Conservation (phyloP, 1,140 invertebrate species). For the Drosophila parvula region DNA sequence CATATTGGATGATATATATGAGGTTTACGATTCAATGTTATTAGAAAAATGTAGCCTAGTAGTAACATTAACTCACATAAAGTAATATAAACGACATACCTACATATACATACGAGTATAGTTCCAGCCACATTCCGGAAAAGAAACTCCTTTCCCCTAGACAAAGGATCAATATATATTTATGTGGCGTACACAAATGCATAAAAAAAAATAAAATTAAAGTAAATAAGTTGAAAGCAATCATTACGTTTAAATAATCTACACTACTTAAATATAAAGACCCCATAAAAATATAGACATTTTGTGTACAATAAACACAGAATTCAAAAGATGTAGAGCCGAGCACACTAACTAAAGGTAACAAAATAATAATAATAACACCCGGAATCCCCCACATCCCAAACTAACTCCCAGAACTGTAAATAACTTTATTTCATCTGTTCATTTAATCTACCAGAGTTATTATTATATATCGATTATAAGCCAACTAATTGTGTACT, state of each 20-base stretch:
- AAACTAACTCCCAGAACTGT: conserved; percentile 57
- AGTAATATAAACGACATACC: conserved; percentile 11
- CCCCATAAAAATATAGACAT: conserved; percentile 19
- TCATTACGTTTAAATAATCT: conserved; percentile 74
- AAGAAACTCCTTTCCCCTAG: conserved; percentile 16
- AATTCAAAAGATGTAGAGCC: conserved; percentile 41
- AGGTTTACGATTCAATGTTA: conserved; percentile 64
- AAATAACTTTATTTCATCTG: conserved; percentile 72
- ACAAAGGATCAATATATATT: conserved; percentile 25
- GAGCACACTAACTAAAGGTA: conserved; percentile 32
- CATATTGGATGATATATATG: conserved; percentile 36
- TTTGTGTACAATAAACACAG: conserved; percentile 52
- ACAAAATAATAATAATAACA: conserved; percentile 25
- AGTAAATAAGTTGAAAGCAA: conserved; percentile 77
- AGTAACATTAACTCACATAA: conserved; percentile 40
- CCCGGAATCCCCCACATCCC: conserved; percentile 4
- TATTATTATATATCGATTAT: conserved; percentile 43
- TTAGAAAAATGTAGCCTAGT: conserved; percentile 69
- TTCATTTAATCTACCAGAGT: conserved; percentile 31
- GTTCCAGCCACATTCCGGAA: conserved; percentile 27
- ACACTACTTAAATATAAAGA: conserved; percentile 46
- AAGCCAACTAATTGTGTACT: conserved; percentile 58
- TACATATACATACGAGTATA: too few relatives aligned
- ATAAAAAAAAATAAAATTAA: conserved; percentile 41
- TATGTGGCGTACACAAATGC: conserved; percentile 9